Evolutionary conservation across 2,113 vertebrate genomes (phyloP).

Genomic region (Scomber colias): DNA sequence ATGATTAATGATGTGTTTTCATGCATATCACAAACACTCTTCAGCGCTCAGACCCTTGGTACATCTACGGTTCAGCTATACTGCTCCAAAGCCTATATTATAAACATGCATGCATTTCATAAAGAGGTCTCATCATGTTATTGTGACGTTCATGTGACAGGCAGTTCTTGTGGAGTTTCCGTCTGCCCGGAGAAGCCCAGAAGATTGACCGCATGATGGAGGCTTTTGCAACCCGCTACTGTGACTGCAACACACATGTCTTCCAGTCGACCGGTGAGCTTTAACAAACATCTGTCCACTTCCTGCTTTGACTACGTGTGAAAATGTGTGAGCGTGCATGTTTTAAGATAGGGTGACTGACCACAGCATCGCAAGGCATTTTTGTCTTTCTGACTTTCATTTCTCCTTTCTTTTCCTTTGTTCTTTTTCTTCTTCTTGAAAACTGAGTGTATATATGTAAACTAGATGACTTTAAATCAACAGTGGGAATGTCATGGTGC

Average conservation of each 20-base stretch:
- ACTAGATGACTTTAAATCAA: background rate
- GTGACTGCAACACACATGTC: conserved; percentile 89
- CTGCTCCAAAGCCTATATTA: background rate
- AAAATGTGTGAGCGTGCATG: background rate
- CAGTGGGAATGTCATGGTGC: background rate
- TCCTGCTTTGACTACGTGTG: conserved; percentile 4
- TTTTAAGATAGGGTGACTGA: background rate
- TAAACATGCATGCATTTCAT: background rate
- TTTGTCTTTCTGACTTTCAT: background rate
- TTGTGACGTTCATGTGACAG: conserved; percentile 73
- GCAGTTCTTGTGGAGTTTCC: conserved; percentile 97
- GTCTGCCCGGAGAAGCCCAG: conserved; percentile 95
- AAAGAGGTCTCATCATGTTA: background rate
- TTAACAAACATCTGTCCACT: background rate
- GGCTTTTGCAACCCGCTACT: conserved; percentile 92
- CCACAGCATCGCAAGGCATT: background rate
- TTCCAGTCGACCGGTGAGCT: conserved; percentile 94
- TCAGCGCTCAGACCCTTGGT: background rate
- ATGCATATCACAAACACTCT: background rate
- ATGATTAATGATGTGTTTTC: too few relatives aligned
- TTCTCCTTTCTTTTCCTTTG: background rate
- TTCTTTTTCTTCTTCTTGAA: background rate
- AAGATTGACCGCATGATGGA: conserved; percentile 99
- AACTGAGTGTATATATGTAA: background rate
- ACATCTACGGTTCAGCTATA: background rate